Evolutionary conservation across 2,113 vertebrate species (phyloP).

Genomic region (Catharus minimus): DNA sequence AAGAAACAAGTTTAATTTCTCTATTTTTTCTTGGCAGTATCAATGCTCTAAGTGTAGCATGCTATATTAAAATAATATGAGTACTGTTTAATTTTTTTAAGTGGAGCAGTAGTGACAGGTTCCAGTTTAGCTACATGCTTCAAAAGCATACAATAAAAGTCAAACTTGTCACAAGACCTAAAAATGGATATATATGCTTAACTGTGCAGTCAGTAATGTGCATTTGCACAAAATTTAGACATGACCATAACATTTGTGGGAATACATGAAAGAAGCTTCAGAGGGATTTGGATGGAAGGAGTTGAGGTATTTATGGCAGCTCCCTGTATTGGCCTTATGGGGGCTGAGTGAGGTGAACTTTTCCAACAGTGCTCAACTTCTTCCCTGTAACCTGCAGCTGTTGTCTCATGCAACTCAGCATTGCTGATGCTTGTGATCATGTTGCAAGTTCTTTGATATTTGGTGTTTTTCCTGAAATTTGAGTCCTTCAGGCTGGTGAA

Average conservation of each 20-base stretch:
- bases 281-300: not conserved
- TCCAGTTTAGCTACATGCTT: not conserved
- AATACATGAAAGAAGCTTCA: not conserved
- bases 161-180: not conserved
- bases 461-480: not conserved
- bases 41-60: not conserved
- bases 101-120: not conserved
- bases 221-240: not conserved
- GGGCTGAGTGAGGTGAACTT: not conserved
- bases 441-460: not conserved
- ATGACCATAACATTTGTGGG: not conserved
- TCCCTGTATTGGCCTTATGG: not conserved
- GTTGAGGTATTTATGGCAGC: not conserved
- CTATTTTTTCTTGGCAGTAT: not conserved
- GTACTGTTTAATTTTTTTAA: not conserved
- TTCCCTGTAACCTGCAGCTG: not conserved
- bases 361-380: not conserved
- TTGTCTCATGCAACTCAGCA: rapidly evolving
- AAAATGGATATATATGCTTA: not conserved
- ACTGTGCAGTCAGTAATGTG: not conserved
- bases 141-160: not conserved
- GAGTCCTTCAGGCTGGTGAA: not conserved
- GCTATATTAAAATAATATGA: not conserved
- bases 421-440: not conserved
- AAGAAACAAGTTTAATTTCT: not conserved